phyloP scores from a whole-genome alignment of 2,113 vertebrate species.

The Mirza zaza region DNA sequence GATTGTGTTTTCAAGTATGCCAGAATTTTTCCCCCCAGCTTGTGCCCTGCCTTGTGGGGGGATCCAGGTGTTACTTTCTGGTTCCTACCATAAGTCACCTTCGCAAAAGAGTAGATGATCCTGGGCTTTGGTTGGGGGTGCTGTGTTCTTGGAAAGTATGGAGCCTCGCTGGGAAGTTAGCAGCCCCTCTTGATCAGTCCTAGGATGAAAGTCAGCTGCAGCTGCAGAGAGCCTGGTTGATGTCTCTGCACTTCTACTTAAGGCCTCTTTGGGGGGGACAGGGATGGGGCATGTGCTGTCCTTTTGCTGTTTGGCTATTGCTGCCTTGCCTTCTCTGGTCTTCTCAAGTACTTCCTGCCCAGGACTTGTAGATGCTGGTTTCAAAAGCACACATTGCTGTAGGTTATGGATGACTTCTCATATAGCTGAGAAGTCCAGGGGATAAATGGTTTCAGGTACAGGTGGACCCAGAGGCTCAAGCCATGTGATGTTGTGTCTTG shows the following conservation, averaged over 20 bases:
- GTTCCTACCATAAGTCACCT: neutral
- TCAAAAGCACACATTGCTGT: neutral
- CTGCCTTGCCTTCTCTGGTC: neutral
- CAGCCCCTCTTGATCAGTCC: neutral
- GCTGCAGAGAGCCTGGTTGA: neutral
- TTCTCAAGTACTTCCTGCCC: neutral
- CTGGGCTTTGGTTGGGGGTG: neutral
- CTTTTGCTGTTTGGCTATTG: no score
- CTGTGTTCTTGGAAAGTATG: neutral
- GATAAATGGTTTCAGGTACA: neutral
- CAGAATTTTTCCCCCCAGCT: neutral
- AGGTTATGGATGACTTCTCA: neutral
- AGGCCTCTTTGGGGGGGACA: fast-evolving
- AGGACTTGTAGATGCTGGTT: neutral
- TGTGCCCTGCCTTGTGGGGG: neutral
- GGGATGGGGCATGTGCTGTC: neutral
- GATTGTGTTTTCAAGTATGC: neutral
- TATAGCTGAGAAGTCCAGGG: neutral
- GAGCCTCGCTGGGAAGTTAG: neutral
- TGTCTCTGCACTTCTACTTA: neutral
- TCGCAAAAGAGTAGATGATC: neutral
- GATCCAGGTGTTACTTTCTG: neutral
- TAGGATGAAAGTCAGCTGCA: no score
- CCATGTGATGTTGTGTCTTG: neutral
- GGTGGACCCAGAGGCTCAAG: neutral